Base-by-base conservation (phyloP, 2,888 invertebrate species). In the Cosmorhoe ocellata region DNA sequence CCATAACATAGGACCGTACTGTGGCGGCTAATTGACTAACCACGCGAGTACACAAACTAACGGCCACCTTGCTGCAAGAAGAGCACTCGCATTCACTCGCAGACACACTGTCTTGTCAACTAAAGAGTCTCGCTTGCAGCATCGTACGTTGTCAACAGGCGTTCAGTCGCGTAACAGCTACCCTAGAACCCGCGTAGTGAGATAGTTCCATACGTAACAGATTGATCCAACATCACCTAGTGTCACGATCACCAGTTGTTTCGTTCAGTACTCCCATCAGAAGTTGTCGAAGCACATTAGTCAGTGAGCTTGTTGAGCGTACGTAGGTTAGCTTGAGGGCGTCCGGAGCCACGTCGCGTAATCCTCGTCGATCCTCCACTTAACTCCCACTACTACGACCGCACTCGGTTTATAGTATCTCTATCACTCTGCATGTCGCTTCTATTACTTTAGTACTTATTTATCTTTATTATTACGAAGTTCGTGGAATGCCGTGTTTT, bases 401-500 rank as follows among this genome's bases (percentile, higher is more conserved):
- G 77, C 84, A 90, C 83, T 87, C 78, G 78, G 74, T 81, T 24
- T 76, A 81, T 77, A 80, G 69, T 77, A 77, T 80, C 73, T 87
- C 81, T 84, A 66, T 80, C 84, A 87, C 86, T 87, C 70, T 84
- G 90, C 90, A 90, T 90, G 90, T 74, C 65, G 90, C 90, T 90
- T 89, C 80, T 82, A 76, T 80, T 79, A 79, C 52, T 80, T 79
- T 80, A 80, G 71, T 70, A n/a, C n/a, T n/a, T n/a, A 76, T 76
- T 69, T 80, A 73, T 79, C 51, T 71, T 80, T 69, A 71, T 69
- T 63, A 67, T 64, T 67, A 61, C 65, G 71, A 79, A 83, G 74
- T 69, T 74, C 60, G 70, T 81, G 74, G 74, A 75, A 57, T 37
- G 9, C 2, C 22, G 13, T 31, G n/a, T 34, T 8, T 18, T 49